phyloP scores from a whole-genome alignment of 2,888 invertebrate species.

The Dichetophora obliterata region DNA sequence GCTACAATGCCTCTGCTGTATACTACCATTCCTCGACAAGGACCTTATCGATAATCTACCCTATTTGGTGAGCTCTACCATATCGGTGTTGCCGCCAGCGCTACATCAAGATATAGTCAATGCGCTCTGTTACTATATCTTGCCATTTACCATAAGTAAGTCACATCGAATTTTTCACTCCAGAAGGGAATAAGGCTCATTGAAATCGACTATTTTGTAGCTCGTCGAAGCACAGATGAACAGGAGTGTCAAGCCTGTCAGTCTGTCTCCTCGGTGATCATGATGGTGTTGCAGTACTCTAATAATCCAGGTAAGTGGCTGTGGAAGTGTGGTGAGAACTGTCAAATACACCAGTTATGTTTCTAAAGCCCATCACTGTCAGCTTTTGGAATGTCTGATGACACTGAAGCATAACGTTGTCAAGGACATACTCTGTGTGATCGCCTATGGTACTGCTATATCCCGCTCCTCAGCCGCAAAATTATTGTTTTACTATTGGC shows the following conservation, averaged over 20 bases:
- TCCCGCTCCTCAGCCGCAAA: conserved; percentile 96
- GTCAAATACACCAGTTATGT: not conserved
- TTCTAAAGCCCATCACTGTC: conserved; percentile 90
- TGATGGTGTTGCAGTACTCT: conserved; percentile 98
- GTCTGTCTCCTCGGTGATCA: conserved; percentile 92
- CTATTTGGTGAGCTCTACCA: conserved; percentile 92
- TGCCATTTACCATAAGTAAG: conserved; percentile 94
- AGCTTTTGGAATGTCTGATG: conserved; percentile 96
- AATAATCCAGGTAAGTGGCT: conserved; percentile 82
- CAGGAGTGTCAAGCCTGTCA: conserved; percentile 85
- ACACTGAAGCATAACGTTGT: conserved; percentile 90
- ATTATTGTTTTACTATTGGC: conserved; percentile 98
- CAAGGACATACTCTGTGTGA: conserved; percentile 93
- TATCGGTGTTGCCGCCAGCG: conserved; percentile 90
- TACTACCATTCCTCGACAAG: conserved; percentile 96
- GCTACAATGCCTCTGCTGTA: conserved; percentile 92
- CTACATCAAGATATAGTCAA: conserved; percentile 96
- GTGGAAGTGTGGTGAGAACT: too few species aligned
- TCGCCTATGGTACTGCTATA: conserved; percentile 95
- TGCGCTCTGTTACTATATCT: conserved; percentile 92
- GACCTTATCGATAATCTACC: conserved; percentile 96
- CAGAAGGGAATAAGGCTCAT: not conserved
- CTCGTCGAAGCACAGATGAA: conserved; percentile 78
- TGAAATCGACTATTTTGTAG: conserved; percentile 64
- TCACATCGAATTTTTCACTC: not conserved